phyloP scores from a whole-genome alignment of 2,888 invertebrate species.

The Punctoribates punctum region DNA sequence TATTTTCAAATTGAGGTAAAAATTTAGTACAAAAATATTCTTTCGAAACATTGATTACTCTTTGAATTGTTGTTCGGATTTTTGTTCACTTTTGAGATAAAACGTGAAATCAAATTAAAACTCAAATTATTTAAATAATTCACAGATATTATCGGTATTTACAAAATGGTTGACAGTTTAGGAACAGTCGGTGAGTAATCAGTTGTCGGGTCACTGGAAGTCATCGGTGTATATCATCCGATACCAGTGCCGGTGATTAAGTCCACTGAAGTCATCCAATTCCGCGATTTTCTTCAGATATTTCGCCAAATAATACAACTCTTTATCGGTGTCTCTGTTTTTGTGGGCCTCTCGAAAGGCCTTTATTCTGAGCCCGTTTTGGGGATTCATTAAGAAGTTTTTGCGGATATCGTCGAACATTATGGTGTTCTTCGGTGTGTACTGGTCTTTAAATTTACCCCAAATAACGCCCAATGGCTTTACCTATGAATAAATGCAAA shows the following conservation, averaged over 20 bases:
- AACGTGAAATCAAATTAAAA: too few relatives aligned
- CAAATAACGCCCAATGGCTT: constrained; percentile 95
- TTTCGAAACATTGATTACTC: too few relatives aligned
- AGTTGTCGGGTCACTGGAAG: too few relatives aligned
- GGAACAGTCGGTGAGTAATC: too few relatives aligned
- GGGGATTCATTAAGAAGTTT: constrained; percentile 97
- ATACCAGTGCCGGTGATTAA: constrained; percentile 84
- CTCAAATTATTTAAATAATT: too few relatives aligned
- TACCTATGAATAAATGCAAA: constrained; percentile 51
- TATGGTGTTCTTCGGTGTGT: constrained; percentile 83
- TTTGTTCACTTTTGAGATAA: too few relatives aligned
- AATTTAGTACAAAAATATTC: too few relatives aligned
- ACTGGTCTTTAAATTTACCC: constrained; percentile 89
- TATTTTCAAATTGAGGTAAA: too few relatives aligned
- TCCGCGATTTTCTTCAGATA: constrained; percentile 76
- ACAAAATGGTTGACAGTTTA: too few relatives aligned
- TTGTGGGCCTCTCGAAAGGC: constrained; percentile 87
- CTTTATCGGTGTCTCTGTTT: constrained; percentile 76
- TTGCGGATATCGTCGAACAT: constrained; percentile 96
- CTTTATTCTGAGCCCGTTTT: constrained; percentile 73
- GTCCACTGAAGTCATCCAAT: constrained; percentile 71
- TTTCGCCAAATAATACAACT: constrained; percentile 72
- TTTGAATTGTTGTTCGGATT: too few relatives aligned
- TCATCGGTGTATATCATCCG: not conserved
- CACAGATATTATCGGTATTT: too few relatives aligned